Base-by-base conservation (phyloP, 1,140 invertebrate species). In the Diachasmimorpha longicaudata region DNA sequence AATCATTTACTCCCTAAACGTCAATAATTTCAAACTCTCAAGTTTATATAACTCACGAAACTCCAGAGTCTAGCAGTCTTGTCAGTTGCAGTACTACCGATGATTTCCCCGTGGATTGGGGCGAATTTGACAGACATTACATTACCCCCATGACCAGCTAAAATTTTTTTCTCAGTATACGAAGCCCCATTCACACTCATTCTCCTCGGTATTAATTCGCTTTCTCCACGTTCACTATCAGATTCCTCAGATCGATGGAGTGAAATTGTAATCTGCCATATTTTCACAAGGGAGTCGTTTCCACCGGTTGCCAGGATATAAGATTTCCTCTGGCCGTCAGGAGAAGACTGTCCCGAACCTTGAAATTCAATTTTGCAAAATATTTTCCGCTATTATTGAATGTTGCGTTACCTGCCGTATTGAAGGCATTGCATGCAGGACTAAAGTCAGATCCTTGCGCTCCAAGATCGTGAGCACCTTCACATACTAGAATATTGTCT, bases 401-500 rank as follows among this genome's bases (percentile, higher is more conserved):
- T 42, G 11, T 42, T 42, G 4, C 39, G 36, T 19, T 69, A 81
- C 82, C 80, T 4, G 79, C 71, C 73, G 86, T 84, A 14, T 83
- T 83, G 8, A 87, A 86, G 0, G 87, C 84, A 66, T 86, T 84
- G 9, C 86, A 88, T 19, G 70, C 58, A 11, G 91, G 90, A 21
- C 90, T 91, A 80, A 94, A 93, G 80, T 94, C 93, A 79, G 91
- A 92, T 58, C 90, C 90, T 36, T 92, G 90, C 1, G 94, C 92
- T 8, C 94, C 94, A 11, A 95, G 85, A 84, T 95, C 94, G 81
- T 95, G 94, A 52, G 91, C 93, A 79, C 91, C 90, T 19, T 92
- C 89, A 78, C 85, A 87, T 16, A 81, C 66, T 9, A 85, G 87
- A 78, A 75, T 85, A 75, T 37, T 80, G 68, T 19, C 52, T 0